A percentile compares a stretch with the other conserved stretches of the same genome.
Conservation (phyloP, 2,113 vertebrate genomes). For the Rallus limicola region DNA sequence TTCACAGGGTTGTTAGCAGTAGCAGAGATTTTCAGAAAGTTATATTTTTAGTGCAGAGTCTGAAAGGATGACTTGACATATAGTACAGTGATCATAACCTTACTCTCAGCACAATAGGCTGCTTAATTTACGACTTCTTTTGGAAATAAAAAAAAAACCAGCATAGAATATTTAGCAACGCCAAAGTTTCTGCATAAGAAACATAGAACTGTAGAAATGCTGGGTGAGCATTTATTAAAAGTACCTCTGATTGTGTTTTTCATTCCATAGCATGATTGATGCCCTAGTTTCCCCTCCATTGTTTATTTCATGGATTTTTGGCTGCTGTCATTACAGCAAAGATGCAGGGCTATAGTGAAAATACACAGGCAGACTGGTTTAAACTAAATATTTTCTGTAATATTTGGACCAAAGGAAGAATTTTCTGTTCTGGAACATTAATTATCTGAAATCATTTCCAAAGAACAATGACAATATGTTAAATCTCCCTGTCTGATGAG, state of each 20-base stretch:
- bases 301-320: conserved; percentile 6
- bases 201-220: background rate
- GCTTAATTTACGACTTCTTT: conserved; percentile 43
- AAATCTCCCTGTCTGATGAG: background rate
- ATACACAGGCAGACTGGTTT: background rate
- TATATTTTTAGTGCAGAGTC: conserved; percentile 23
- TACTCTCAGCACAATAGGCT: background rate
- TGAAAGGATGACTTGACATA: conserved; percentile 45
- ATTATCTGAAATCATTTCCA: conserved; percentile 10
- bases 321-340: background rate
- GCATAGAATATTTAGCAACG: background rate
- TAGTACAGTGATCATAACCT: conserved; percentile 21
- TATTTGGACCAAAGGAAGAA: background rate
- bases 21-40: conserved; percentile 11
- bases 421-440: conserved; percentile 15
- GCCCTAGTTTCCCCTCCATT: background rate
- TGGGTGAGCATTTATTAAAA: conserved; percentile 34
- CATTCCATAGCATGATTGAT: background rate
- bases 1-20: conserved; percentile 16
- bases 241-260: background rate
- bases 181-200: background rate
- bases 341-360: background rate
- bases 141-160: background rate
- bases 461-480: conserved; percentile 24
- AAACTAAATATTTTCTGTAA: conserved; percentile 31